Evolutionary conservation across 2,888 invertebrate species (phyloP), one percentile per base, ranked within the genome.

Genomic region (Brassicogethes aeneus): DNA sequence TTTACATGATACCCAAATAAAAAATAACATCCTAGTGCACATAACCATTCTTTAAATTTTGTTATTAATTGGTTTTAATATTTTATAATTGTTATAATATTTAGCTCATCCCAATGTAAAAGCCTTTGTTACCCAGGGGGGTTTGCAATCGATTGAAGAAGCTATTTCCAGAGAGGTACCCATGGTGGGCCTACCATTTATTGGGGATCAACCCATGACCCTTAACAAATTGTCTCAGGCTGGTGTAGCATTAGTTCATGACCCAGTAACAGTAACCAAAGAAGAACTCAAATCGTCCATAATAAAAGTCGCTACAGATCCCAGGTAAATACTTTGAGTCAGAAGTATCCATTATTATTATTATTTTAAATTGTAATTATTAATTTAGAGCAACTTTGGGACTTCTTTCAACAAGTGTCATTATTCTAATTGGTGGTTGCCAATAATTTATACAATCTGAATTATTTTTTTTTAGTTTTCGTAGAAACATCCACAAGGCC

Each of bases 121-220:
- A 36, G 17, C 32, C 2, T 42, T 42, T 35, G 34, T 42, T 1
- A 43, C 43, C 10, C 43, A 43, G 31, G 43, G 43, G 13, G 43
- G 68, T 3, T 42, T 65, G 2, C 66, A 67, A 32, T 68, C 68
- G 0, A 61, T 62, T 1, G 64, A 65, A 2, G 68, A 68, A 38
- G 61, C 68, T 2, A 56, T 67, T 2, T 52, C 50, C 13, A 63
- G 62, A 5, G 64, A 59, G 13, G 64, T 66, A 2, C 68, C 68
- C 2, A 35, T 68, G 1, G 52, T 69, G 3, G 67, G 61, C 13
- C 36, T 68, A 13, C 67, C 67, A 2, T 58, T 66, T 52, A 41
- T 62, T 1, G 61, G 52, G 0, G 66, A 68, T 37, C 67, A 68
- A 40, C 16, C 29, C 2, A 12, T 16, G 3, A 43, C 40, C 16